A percentile compares a stretch with the other conserved stretches of the same genome.
These are phyloP conservation scores for Eurosta solidaginis DNA, from an alignment of 1,140 invertebrate species.

Conservation along the genomic window DNA sequence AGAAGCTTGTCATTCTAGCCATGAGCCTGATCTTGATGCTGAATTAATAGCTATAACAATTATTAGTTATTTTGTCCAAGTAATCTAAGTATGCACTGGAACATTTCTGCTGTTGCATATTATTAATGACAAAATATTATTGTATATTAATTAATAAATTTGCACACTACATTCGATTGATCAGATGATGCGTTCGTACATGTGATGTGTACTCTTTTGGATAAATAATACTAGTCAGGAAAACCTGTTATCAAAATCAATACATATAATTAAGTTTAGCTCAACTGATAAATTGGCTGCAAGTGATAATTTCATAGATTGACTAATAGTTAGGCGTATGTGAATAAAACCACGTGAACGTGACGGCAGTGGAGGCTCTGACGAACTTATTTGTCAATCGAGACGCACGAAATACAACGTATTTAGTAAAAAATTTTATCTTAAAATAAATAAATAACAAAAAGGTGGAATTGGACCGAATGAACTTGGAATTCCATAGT, in stretches of 20 bases:
- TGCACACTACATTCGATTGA: neutral
- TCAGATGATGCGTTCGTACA: neutral
- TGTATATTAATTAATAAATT: neutral
- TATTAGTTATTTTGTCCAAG: neutral
- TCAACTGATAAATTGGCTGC: neutral
- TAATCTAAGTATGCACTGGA: neutral
- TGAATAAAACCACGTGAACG: neutral
- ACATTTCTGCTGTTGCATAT: neutral
- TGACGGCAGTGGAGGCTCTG: neutral
- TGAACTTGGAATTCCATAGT: too few species aligned
- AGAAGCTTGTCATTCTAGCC: neutral
- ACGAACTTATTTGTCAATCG: too few species aligned
- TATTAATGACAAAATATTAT: neutral
- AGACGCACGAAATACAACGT: too few species aligned
- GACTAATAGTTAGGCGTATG: neutral
- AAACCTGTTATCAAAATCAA: neutral
- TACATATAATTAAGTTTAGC: neutral
- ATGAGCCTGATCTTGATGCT: neutral
- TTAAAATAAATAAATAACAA: too few species aligned
- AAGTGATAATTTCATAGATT: neutral
- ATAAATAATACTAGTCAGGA: neutral
- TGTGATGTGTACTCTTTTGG: too few species aligned
- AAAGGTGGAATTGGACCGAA: too few species aligned
- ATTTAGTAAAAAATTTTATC: too few species aligned
- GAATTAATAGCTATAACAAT: neutral